Conservation (phyloP, 2,888 invertebrate genomes). For the Caenorhabditis japonica region DNA sequence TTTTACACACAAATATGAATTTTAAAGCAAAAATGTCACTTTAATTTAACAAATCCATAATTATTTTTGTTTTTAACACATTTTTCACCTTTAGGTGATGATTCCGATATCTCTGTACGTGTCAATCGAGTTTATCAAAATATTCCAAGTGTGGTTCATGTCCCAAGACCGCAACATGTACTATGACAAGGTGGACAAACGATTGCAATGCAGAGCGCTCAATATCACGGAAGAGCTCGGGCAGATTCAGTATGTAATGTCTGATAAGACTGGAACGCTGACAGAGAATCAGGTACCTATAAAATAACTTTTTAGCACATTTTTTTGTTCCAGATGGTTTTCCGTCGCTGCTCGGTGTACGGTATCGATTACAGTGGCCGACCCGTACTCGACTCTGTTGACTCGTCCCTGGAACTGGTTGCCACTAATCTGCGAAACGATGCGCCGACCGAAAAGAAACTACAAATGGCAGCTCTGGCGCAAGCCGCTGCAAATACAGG, state of each 20-base stretch:
- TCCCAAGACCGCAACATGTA: conserved; percentile 83
- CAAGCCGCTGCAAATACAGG: conserved; percentile 49
- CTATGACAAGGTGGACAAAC: conserved; percentile 87
- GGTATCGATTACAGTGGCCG: conserved; percentile 85
- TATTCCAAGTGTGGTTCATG: conserved; percentile 94
- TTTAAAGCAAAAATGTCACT: no score
- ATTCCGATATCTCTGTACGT: conserved; percentile 96
- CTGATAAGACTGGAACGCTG: conserved; percentile 97
- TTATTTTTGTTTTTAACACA: not conserved
- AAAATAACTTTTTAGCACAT: not conserved
- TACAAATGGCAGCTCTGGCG: conserved; percentile 46
- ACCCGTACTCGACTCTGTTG: conserved; percentile 11
- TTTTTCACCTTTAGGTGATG: conserved; percentile 84
- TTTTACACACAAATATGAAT: no score
- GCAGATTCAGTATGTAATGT: conserved; percentile 93
- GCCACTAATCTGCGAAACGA: conserved; percentile 32
- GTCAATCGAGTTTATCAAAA: conserved; percentile 94
- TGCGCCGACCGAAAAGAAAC: conserved; percentile 32
- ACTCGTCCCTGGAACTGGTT: conserved; percentile 34
- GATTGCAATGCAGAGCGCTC: conserved; percentile 83
- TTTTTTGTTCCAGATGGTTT: conserved; percentile 85
- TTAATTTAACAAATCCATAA: no score
- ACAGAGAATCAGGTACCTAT: conserved; percentile 86
- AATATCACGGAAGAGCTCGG: conserved; percentile 98
- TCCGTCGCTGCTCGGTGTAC: conserved; percentile 89